Evolutionary conservation across 2,888 invertebrate genomes (phyloP).

Genomic region (Diaperis boleti): DNA sequence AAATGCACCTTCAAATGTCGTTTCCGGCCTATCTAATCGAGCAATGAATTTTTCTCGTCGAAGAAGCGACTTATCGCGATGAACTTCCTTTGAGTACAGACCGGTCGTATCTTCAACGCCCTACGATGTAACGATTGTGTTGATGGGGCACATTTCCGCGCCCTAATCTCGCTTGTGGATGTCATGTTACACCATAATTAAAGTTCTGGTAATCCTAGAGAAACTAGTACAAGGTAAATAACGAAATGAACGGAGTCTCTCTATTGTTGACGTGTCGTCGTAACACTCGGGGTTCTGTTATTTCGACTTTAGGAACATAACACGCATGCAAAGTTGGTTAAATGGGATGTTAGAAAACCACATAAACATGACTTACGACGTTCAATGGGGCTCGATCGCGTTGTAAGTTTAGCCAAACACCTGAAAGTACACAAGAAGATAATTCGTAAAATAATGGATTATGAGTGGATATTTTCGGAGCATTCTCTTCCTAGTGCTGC

Average conservation of each 20-base stretch:
- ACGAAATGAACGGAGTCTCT: slow-evolving; percentile 15
- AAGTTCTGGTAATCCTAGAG: slow-evolving; percentile 1
- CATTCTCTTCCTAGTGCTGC: neutral
- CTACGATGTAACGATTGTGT: neutral
- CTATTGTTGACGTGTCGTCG: slow-evolving; percentile 10
- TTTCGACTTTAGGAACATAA: neutral
- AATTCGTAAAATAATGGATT: too few relatives aligned
- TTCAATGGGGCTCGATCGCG: neutral
- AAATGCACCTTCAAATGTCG: slow-evolving; percentile 15
- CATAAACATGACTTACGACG: slow-evolving; percentile 2
- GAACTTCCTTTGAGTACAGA: slow-evolving; percentile 5
- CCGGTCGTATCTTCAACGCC: neutral
- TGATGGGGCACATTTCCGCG: slow-evolving; percentile 9
- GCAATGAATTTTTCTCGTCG: slow-evolving; percentile 9
- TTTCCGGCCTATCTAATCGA: slow-evolving; percentile 29
- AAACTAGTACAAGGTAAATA: slow-evolving; percentile 21
- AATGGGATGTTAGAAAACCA: neutral
- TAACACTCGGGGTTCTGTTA: slow-evolving; percentile 14
- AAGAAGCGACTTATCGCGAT: slow-evolving; percentile 11
- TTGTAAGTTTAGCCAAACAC: neutral
- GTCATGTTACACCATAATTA: slow-evolving; percentile 15
- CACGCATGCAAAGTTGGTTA: slow-evolving; percentile 11
- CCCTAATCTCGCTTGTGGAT: slow-evolving; percentile 5
- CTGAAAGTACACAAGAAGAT: slow-evolving; percentile 2
- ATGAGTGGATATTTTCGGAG: too few relatives aligned